Evolutionary conservation across 2,113 vertebrate species (phyloP).

Genomic region (Calonectris borealis): DNA sequence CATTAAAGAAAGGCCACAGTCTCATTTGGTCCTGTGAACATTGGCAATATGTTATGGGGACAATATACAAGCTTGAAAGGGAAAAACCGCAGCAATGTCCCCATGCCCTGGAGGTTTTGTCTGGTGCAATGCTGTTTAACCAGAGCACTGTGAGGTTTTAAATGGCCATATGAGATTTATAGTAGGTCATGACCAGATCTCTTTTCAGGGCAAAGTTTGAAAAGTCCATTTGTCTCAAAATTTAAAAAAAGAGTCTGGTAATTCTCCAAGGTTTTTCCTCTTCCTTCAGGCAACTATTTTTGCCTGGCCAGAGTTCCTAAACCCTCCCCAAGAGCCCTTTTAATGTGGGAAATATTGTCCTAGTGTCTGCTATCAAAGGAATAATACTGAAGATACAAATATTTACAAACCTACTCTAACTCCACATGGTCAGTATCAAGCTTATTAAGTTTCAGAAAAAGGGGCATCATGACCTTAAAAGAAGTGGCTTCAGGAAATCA

Average conservation of each 20-base stretch:
- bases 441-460: slow-evolving; percentile 24
- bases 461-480: neutral
- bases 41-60: slow-evolving; percentile 63
- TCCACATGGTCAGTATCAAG: slow-evolving; percentile 16
- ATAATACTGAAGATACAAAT: slow-evolving; percentile 33
- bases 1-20: slow-evolving; percentile 66
- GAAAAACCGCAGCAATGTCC: slow-evolving; percentile 53
- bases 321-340: slow-evolving; percentile 13
- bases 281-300: slow-evolving; percentile 60
- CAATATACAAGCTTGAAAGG: slow-evolving; percentile 62
- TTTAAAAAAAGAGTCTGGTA: slow-evolving; percentile 49
- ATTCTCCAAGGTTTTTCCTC: slow-evolving; percentile 49
- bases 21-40: slow-evolving; percentile 62
- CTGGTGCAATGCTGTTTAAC: slow-evolving; percentile 53
- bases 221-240: slow-evolving; percentile 62
- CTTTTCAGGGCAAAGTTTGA: slow-evolving; percentile 68
- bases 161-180: slow-evolving; percentile 64
- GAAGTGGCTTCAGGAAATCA: neutral
- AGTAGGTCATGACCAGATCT: slow-evolving; percentile 62
- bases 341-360: slow-evolving; percentile 39
- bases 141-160: slow-evolving; percentile 57
- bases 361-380: slow-evolving; percentile 24
- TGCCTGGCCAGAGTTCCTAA: slow-evolving; percentile 23
- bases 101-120: slow-evolving; percentile 62
- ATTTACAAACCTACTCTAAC: slow-evolving; percentile 26